A percentile compares a stretch with the other conserved stretches of the same genome.
Conservation (phyloP, 2,797 vertebrate species). For the Coccyzus lansbergi region DNA sequence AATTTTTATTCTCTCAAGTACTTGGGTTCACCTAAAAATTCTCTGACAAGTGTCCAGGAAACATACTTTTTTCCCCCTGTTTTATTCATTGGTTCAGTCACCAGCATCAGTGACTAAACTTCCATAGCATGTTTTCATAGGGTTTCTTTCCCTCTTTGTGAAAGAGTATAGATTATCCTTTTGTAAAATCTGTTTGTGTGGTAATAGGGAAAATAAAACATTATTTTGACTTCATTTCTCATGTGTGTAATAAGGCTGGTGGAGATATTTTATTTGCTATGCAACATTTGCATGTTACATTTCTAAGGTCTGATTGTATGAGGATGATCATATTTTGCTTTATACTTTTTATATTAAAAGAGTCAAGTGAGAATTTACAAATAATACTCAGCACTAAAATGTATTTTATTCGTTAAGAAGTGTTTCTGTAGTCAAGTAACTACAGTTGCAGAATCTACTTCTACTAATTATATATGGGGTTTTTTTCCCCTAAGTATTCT, state of each 20-base stretch:
- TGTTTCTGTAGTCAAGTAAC: background rate
- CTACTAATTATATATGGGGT: background rate
- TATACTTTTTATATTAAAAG: background rate
- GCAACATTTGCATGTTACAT: background rate
- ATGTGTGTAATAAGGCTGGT: background rate
- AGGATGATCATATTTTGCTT: background rate
- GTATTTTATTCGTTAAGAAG: background rate
- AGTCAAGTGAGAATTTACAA: background rate
- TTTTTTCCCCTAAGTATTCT: background rate
- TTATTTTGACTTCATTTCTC: background rate
- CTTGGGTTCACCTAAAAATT: background rate
- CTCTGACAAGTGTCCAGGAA: background rate
- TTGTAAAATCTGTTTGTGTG: background rate
- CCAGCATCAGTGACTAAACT: background rate
- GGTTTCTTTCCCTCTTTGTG: background rate
- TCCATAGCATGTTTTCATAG: background rate
- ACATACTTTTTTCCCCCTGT: fast-evolving
- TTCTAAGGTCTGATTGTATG: background rate
- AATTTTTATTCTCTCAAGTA: background rate
- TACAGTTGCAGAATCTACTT: background rate
- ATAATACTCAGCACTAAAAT: background rate
- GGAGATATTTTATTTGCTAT: background rate
- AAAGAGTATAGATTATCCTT: background rate
- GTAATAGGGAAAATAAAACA: background rate
- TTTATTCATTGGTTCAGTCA: background rate